Conservation (phyloP, 2,888 invertebrate genomes). For the Strigamia transsilvanica region DNA sequence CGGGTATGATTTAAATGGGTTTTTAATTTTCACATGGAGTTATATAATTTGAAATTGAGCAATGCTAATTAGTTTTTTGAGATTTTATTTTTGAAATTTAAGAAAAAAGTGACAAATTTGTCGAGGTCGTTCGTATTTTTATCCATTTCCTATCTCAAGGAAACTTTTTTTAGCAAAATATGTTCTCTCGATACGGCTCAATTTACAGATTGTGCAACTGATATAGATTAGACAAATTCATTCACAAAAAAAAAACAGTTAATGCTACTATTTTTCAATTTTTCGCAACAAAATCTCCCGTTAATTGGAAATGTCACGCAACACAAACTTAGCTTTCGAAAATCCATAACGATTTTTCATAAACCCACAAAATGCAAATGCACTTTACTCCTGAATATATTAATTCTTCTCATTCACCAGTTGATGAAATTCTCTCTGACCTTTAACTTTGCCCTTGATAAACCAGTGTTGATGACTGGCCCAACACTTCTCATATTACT, state of each 20-base stretch:
- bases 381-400: not conserved
- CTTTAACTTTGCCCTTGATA: conserved; percentile 36
- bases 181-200: not conserved
- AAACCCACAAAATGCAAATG: not conserved
- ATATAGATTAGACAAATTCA: conserved; percentile 12
- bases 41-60: conserved; percentile 13
- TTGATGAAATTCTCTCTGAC: conserved; percentile 26
- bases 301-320: too few relatives aligned
- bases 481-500: conserved; percentile 27
- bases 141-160: conserved; percentile 26
- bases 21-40: conserved; percentile 27
- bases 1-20: conserved; percentile 1
- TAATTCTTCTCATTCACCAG: conserved; percentile 20
- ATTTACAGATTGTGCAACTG: conserved; percentile 36
- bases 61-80: not conserved
- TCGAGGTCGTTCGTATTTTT: conserved; percentile 40
- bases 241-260: conserved; percentile 17
- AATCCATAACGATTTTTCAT: not conserved
- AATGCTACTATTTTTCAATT: not conserved
- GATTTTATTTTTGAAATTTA: not conserved
- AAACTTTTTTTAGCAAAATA: not conserved
- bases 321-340: not conserved
- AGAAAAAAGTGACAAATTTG: conserved; percentile 31
- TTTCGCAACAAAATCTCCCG: not conserved
- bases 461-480: conserved; percentile 47